phyloP scores from a whole-genome alignment of 2,888 invertebrate species.

The Seira sanloemensis region DNA sequence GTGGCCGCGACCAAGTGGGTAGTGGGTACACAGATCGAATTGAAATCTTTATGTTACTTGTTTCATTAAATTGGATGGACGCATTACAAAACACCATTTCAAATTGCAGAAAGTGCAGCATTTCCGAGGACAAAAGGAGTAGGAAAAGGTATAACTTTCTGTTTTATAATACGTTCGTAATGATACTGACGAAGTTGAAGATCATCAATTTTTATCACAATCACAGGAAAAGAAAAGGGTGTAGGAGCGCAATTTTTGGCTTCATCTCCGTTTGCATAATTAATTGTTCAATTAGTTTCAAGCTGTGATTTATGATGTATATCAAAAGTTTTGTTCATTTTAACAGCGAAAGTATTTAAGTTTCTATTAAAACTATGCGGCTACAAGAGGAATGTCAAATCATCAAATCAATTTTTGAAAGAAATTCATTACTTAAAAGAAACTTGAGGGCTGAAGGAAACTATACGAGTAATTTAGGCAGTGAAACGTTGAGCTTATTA shows the following conservation, averaged over 20 bases:
- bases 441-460: too few relatives aligned
- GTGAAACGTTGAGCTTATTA: too few relatives aligned
- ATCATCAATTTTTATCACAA: constrained; percentile 24
- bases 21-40: background rate
- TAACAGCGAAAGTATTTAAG: constrained; percentile 30
- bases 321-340: constrained; percentile 10
- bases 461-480: too few relatives aligned
- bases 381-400: background rate
- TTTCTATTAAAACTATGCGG: background rate
- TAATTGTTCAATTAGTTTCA: constrained; percentile 57
- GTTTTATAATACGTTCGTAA: constrained; percentile 30
- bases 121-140: background rate
- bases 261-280: constrained; percentile 52
- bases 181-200: background rate
- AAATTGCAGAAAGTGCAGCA: too few relatives aligned
- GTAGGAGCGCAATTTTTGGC: constrained; percentile 34
- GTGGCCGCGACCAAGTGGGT: background rate
- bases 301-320: constrained; percentile 58
- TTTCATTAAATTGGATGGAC: background rate
- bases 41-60: too few relatives aligned
- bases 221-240: background rate
- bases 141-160: constrained; percentile 29
- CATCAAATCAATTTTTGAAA: background rate
- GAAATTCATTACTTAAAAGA: too few relatives aligned
- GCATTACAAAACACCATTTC: background rate